phyloP scores from a whole-genome alignment of 1,140 invertebrate species.

The Rhizoglyphus robini region DNA sequence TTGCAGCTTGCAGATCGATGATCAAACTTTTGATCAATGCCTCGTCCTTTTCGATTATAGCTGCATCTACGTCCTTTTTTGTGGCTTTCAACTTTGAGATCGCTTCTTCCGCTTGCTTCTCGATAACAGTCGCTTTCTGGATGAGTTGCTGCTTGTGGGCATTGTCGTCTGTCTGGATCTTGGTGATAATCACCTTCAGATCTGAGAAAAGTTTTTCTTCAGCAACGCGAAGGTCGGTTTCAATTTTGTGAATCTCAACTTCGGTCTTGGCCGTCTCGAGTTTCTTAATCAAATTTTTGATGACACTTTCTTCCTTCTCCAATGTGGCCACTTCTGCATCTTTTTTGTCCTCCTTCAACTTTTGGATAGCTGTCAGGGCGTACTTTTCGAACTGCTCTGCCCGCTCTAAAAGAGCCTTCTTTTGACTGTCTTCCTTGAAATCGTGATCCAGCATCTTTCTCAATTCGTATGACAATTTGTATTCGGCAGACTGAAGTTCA shows the following conservation, averaged over 20 bases:
- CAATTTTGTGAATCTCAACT: not conserved
- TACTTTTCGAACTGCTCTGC: not conserved
- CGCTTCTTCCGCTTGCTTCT: no score
- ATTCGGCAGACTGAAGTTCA: not conserved
- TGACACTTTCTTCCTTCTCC: not conserved
- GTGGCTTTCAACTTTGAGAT: no score
- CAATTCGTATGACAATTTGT: not conserved
- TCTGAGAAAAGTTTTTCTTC: not conserved
- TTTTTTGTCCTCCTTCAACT: not conserved
- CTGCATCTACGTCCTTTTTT: no score
- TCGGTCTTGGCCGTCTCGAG: not conserved
- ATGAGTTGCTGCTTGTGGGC: not conserved
- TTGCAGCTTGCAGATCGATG: no score
- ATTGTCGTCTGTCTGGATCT: not conserved
- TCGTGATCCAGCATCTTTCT: not conserved
- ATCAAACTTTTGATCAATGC: no score
- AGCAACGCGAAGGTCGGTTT: not conserved
- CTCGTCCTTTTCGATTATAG: no score
- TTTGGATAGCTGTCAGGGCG: not conserved
- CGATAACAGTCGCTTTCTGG: not conserved
- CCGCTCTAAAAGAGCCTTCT: not conserved
- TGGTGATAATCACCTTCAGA: not conserved
- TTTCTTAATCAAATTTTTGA: not conserved
- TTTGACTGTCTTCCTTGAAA: not conserved
- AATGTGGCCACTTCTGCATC: not conserved